Conservation (phyloP, 2,888 invertebrate species). For the Adelognathus sp. region DNA sequence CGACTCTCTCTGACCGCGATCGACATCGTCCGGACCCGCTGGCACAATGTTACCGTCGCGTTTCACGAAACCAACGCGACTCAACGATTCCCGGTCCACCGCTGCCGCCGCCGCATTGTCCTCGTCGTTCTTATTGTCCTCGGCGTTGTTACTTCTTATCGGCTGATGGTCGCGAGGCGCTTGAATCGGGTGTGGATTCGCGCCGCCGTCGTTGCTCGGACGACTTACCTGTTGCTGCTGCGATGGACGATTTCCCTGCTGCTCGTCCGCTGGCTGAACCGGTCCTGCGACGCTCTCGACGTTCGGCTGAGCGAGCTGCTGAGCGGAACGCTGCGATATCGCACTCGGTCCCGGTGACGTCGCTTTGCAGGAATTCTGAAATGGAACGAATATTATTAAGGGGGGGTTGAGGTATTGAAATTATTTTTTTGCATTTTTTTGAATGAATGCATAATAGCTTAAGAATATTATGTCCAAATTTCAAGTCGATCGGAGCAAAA, state of each 20-base stretch:
- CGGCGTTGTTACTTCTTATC: constrained; percentile 56
- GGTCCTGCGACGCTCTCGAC: constrained; percentile 8
- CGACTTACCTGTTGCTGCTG: constrained; percentile 77
- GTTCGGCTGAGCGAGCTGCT: constrained; percentile 52
- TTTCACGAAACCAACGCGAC: constrained; percentile 67
- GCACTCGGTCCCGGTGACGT: constrained; percentile 55
- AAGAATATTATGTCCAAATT: too few relatives aligned
- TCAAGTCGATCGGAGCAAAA: too few relatives aligned
- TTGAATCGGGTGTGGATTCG: constrained; percentile 71
- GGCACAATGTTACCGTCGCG: constrained; percentile 71
- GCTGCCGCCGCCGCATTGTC: constrained; percentile 51
- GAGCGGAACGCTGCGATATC: constrained; percentile 47
- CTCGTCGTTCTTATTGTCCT: constrained; percentile 51
- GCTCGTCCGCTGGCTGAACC: constrained; percentile 20
- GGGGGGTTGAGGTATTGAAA: too few relatives aligned
- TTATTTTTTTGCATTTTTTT: too few relatives aligned
- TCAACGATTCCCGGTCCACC: constrained; percentile 28
- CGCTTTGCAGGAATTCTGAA: constrained; percentile 64
- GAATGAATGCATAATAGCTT: too few relatives aligned
- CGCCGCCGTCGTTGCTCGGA: constrained; percentile 69
- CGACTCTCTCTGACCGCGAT: constrained; percentile 33
- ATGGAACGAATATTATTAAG: constrained; percentile 15
- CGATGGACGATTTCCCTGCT: constrained; percentile 60
- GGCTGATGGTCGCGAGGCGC: constrained; percentile 70
- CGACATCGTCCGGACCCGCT: constrained; percentile 69